These are phyloP conservation scores for Coptodon rendalli DNA, from an alignment of 2,113 vertebrate genomes.

Conservation along the genomic window DNA sequence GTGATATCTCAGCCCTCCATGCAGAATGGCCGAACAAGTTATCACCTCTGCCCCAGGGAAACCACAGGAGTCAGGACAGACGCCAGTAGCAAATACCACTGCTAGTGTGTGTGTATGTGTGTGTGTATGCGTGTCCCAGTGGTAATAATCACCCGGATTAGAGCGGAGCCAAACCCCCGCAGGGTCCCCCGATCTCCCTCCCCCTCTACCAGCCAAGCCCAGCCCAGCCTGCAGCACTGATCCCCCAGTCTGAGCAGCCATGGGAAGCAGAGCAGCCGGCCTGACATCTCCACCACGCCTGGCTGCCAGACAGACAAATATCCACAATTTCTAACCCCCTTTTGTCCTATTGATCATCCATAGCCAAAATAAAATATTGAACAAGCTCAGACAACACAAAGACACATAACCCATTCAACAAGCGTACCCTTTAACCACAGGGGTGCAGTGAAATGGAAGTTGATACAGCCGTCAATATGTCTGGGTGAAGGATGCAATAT, in stretches of 20 bases:
- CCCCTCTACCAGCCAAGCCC: neutral
- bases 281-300: neutral
- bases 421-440: slow-evolving; percentile 38
- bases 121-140: slow-evolving; percentile 54
- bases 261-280: slow-evolving; percentile 53
- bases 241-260: slow-evolving; percentile 33
- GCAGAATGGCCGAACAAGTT: slow-evolving; percentile 35
- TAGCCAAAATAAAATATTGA: slow-evolving; percentile 29
- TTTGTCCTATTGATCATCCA: slow-evolving; percentile 28
- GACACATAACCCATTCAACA: slow-evolving; percentile 28
- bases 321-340: neutral
- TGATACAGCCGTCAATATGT: slow-evolving; percentile 64
- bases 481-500: slow-evolving; percentile 44
- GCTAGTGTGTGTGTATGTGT: slow-evolving; percentile 21
- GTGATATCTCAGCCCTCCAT: slow-evolving; percentile 42
- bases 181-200: slow-evolving; percentile 21
- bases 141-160: slow-evolving; percentile 72
- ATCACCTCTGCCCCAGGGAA: slow-evolving; percentile 58
- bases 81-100: slow-evolving; percentile 62
- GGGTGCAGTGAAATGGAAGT: slow-evolving; percentile 65
- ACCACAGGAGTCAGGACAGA: slow-evolving; percentile 47
- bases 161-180: slow-evolving; percentile 68
- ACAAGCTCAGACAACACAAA: slow-evolving; percentile 23
- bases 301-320: slow-evolving; percentile 26
- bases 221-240: slow-evolving; percentile 32